phyloP scores from a whole-genome alignment of 2,888 invertebrate genomes.

The Carterocephalus palaemon region DNA sequence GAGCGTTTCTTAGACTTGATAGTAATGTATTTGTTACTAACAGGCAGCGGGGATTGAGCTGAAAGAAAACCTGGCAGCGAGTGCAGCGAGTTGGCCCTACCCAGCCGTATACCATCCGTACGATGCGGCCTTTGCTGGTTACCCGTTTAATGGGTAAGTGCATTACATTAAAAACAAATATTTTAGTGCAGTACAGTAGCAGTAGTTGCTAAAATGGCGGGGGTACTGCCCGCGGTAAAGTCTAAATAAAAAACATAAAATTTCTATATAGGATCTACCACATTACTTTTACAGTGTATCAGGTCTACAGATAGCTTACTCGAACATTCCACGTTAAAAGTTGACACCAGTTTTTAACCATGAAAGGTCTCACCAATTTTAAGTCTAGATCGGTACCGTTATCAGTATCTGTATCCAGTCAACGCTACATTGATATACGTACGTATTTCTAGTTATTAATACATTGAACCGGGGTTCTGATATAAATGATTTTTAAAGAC shows the following conservation, averaged over 20 bases:
- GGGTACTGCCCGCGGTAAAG: no score
- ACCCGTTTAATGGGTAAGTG: slow-evolving; percentile 96
- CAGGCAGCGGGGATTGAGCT: slow-evolving; percentile 92
- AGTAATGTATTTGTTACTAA: slow-evolving; percentile 34
- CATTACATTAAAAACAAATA: slow-evolving; percentile 24
- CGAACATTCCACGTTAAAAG: no score
- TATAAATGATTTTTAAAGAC: slow-evolving; percentile 52
- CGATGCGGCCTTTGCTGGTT: slow-evolving; percentile 94
- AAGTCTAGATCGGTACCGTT: no score
- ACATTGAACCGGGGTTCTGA: slow-evolving; percentile 23
- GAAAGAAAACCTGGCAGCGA: slow-evolving; percentile 91
- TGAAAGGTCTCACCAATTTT: no score
- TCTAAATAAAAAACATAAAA: no score
- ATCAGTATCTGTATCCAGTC: slow-evolving; percentile 26
- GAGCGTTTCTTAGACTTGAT: no score
- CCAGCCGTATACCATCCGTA: slow-evolving; percentile 96
- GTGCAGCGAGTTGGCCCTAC: slow-evolving; percentile 93
- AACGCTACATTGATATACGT: slow-evolving; percentile 36
- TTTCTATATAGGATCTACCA: no score
- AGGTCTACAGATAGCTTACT: no score
- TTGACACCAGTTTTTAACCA: no score
- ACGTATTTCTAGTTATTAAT: slow-evolving; percentile 2
- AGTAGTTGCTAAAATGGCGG: not conserved
- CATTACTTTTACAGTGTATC: no score
- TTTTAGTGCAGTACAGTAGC: not conserved